These are phyloP conservation scores for Pipistrellus kuhlii DNA, from an alignment of 2,797 vertebrate species.

Conservation along the genomic window DNA sequence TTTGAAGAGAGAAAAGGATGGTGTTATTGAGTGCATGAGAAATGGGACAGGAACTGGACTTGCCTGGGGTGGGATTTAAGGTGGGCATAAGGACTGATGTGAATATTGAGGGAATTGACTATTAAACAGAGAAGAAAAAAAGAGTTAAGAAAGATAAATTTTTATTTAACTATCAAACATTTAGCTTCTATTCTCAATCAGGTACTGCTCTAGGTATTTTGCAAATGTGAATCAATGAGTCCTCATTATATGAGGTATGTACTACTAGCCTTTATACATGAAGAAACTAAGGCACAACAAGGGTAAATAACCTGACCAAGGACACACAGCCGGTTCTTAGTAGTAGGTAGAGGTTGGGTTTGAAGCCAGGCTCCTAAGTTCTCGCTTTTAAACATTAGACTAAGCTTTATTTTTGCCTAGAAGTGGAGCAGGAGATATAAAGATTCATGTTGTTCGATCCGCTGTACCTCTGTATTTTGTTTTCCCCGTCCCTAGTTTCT, in stretches of 20 bases:
- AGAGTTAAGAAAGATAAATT: neutral
- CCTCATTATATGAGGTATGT: neutral
- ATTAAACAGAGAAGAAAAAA: neutral
- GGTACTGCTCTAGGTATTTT: neutral
- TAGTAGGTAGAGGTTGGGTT: neutral
- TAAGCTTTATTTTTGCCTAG: neutral
- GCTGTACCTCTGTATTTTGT: neutral
- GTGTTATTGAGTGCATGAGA: neutral
- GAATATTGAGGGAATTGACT: neutral
- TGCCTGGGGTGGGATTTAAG: neutral
- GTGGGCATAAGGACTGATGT: neutral
- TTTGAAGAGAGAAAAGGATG: neutral
- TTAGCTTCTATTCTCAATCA: neutral
- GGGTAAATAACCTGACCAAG: neutral
- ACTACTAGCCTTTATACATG: neutral
- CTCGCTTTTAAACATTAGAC: neutral
- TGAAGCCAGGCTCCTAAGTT: neutral
- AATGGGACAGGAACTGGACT: rapidly evolving
- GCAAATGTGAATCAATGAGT: neutral
- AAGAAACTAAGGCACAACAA: constrained; percentile 7
- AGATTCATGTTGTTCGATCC: neutral
- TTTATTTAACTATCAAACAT: neutral
- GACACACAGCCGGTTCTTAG: neutral
- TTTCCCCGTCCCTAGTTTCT: neutral
- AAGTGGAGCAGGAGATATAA: neutral